Evolutionary conservation across 2,797 vertebrate species (phyloP), one percentile per base, ranked within the genome.

Genomic region (Xyrichtys novacula): DNA sequence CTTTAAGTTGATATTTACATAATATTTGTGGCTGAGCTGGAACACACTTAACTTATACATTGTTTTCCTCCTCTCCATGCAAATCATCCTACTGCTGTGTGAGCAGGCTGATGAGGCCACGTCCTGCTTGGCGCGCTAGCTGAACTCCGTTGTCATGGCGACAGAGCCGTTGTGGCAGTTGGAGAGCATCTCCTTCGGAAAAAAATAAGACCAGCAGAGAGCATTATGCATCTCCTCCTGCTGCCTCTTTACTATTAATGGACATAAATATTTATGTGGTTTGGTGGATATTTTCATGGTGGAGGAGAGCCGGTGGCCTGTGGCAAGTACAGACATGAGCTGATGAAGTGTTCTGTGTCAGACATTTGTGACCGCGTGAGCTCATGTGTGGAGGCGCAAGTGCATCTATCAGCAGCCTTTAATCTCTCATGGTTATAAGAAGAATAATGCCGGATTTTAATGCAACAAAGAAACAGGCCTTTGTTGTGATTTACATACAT

Each of bases 61-160:
- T 75, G 63, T 83, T 69, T 64, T 47, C 22, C 56, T 17, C 22
- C 25, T 25, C 64, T 64, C 58, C 43, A 1, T 16, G 55, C 61
- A 63, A 67, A 74, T 55, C 67, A 20, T 31, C 57, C 78, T 71
- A 77, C 83, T 83, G 85, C 76, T 71, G 72, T 78, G 69, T 58
- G 62, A 72, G 76, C 69, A 71, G 61, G 65, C 62, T 16, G 71
- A 67, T 23, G 22, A 50, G 86, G 80, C 80, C 85, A 65, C 77
- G 81, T 85, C 83, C 75, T 76, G 68, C 75, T 75, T 60, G 67
- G 78, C 83, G 81, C 20, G 44, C 67, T 73, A 11, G 54, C 72
- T 78, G 74, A 90, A 90, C 89, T 85, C 88, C 1, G 93, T 94
- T 90, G 92, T 89, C 92, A 93, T 94, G 91, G 87, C 28, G 84